phyloP scores from a whole-genome alignment of 2,113 vertebrate species.

The Indri indri region DNA sequence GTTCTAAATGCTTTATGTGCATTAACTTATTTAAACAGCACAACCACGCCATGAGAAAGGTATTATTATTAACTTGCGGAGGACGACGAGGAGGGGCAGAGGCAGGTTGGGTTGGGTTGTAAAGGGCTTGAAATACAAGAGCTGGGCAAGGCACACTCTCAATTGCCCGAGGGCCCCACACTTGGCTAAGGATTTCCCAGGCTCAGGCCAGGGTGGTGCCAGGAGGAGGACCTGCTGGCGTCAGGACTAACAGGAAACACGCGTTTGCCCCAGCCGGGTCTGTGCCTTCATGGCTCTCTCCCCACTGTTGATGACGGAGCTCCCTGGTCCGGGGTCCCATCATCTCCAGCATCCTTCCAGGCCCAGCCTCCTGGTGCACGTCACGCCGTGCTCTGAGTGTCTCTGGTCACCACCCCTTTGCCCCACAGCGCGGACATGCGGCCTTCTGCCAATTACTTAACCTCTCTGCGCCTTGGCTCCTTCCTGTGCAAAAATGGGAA shows the following conservation, averaged over 20 bases:
- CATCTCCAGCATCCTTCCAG: rapidly evolving
- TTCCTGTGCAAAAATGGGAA: background rate
- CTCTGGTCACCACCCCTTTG: background rate
- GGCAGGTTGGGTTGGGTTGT: background rate
- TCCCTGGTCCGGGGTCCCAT: background rate
- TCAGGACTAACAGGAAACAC: background rate
- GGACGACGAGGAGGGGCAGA: background rate
- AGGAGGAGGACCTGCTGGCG: background rate
- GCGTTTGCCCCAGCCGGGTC: background rate
- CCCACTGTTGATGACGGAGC: background rate
- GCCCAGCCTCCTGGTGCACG: background rate
- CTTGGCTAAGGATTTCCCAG: background rate
- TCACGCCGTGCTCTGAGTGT: background rate
- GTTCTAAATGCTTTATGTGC: background rate
- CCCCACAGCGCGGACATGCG: background rate
- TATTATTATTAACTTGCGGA: background rate
- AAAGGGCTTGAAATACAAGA: background rate
- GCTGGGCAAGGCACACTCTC: background rate
- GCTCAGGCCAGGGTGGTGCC: background rate
- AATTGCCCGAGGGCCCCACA: background rate
- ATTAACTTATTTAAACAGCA: background rate
- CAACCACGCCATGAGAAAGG: no score
- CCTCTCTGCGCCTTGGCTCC: background rate
- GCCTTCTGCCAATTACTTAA: background rate
- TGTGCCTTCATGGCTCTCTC: background rate